phyloP scores from a whole-genome alignment of 2,888 invertebrate genomes.

The Actias luna region DNA sequence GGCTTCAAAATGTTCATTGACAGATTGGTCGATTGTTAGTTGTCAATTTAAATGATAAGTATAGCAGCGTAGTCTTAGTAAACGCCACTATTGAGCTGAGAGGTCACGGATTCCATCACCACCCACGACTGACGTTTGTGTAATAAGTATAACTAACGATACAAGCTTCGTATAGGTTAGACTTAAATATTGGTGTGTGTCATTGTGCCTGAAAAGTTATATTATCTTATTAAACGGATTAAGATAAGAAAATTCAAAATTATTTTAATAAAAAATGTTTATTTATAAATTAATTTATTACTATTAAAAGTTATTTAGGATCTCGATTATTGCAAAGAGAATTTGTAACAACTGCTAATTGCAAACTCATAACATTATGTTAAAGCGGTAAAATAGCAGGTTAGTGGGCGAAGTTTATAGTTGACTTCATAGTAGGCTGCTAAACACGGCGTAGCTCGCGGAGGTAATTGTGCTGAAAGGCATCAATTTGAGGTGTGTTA shows the following conservation, averaged over 20 bases:
- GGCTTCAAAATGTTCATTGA: too few species aligned
- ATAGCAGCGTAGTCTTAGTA: too few species aligned
- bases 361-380: constrained; percentile 30
- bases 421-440: constrained; percentile 63
- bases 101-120: too few species aligned
- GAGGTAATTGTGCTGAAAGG: constrained; percentile 74
- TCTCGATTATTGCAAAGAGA: background rate
- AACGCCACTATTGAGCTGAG: too few species aligned
- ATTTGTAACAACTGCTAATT: background rate
- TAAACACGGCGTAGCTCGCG: constrained; percentile 60
- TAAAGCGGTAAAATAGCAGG: constrained; percentile 48
- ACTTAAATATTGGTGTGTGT: too few species aligned
- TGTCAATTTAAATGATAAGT: too few species aligned
- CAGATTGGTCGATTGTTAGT: too few species aligned
- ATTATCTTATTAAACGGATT: background rate
- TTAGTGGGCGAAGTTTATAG: constrained; percentile 29
- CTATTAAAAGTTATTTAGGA: background rate
- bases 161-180: too few species aligned
- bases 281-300: background rate
- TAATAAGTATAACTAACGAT: too few species aligned
- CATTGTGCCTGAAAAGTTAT: too few species aligned
- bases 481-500: constrained; percentile 72
- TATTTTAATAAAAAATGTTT: background rate
- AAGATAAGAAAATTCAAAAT: background rate
- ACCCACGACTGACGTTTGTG: too few species aligned